These are phyloP conservation scores for Andrena flavipes DNA, from an alignment of 2,888 invertebrate genomes.

Conservation along the genomic window DNA sequence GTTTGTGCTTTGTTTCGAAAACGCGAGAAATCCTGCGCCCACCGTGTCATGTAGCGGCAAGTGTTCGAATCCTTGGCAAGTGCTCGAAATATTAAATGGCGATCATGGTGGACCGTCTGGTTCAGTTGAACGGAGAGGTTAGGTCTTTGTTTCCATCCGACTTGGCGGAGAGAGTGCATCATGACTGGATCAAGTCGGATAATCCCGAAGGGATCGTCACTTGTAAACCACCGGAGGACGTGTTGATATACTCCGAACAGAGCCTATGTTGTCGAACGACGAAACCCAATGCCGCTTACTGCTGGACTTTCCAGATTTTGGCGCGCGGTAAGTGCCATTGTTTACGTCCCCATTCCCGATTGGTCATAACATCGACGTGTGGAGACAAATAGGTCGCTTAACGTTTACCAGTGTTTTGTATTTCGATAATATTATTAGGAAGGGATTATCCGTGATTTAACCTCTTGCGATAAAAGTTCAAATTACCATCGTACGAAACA, in stretches of 20 bases:
- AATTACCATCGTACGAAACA: too few species aligned
- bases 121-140: slow-evolving; percentile 28
- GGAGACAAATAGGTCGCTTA: neutral
- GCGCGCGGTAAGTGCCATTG: slow-evolving; percentile 62
- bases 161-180: slow-evolving; percentile 58
- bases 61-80: slow-evolving; percentile 8
- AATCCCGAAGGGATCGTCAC: slow-evolving; percentile 48
- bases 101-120: slow-evolving; percentile 29
- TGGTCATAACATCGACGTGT: neutral
- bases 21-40: neutral
- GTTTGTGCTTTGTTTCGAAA: slow-evolving; percentile 8
- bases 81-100: slow-evolving; percentile 7
- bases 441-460: too few species aligned
- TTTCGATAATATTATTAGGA: too few species aligned
- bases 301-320: slow-evolving; percentile 65
- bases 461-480: too few species aligned
- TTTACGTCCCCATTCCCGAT: neutral
- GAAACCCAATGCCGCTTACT: slow-evolving; percentile 27
- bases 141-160: slow-evolving; percentile 12
- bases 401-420: too few species aligned
- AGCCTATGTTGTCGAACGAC: slow-evolving; percentile 40
- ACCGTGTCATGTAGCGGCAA: slow-evolving; percentile 22
- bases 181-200: slow-evolving; percentile 67
- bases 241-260: slow-evolving; percentile 22
- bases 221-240: slow-evolving; percentile 27